phyloP scores from a whole-genome alignment of 2,797 vertebrate genomes.

The Periophthalmus magnuspinnatus region DNA sequence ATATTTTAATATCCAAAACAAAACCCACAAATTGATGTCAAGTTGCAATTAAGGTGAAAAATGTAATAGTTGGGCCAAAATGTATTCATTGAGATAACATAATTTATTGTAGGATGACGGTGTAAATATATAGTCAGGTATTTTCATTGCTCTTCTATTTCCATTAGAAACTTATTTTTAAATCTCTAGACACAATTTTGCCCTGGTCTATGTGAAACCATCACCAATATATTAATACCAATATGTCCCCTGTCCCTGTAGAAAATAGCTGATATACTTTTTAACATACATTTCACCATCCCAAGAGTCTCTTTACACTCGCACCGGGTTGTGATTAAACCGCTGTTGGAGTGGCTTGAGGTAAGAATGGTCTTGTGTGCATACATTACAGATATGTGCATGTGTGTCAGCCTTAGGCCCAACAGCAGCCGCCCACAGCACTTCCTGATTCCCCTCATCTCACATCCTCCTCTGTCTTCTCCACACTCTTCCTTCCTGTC shows the following conservation, averaged over 20 bases:
- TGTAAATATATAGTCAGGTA: too few species aligned
- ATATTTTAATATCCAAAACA: too few species aligned
- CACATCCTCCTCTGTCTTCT: slow-evolving; percentile 34
- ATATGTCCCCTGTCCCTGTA: not conserved
- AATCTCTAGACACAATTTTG: too few species aligned
- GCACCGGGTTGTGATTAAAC: not conserved
- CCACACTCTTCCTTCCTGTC: slow-evolving; percentile 34
- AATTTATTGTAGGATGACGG: too few species aligned
- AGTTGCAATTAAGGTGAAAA: not conserved
- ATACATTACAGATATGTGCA: not conserved
- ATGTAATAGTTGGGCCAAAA: not conserved
- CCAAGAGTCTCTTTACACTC: not conserved
- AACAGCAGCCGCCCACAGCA: slow-evolving; percentile 45
- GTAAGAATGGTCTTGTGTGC: not conserved
- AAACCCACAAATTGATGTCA: not conserved
- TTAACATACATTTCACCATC: not conserved
- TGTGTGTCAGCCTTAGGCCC: slow-evolving; percentile 21
- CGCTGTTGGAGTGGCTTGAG: not conserved
- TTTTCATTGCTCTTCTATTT: too few species aligned
- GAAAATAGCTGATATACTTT: not conserved
- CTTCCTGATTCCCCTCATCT: slow-evolving; percentile 52
- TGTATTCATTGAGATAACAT: too few species aligned
- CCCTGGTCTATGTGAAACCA: too few species aligned
- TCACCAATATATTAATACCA: not conserved
- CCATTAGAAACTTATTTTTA: not conserved